phyloP scores from a whole-genome alignment of 1,140 invertebrate genomes.

The Lepidurus couesii region DNA sequence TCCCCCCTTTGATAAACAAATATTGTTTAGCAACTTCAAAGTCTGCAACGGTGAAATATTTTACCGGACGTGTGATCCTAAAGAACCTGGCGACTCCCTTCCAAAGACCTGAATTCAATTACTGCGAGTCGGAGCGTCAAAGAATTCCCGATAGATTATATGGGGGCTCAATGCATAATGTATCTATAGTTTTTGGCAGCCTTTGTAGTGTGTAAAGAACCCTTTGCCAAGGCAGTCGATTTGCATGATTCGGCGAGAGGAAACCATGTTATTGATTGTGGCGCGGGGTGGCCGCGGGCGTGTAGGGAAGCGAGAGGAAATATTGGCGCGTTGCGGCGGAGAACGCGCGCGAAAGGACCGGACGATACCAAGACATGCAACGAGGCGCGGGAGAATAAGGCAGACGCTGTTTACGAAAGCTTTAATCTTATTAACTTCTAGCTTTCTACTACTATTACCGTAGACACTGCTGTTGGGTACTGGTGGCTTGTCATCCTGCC shows the following conservation, averaged over 20 bases:
- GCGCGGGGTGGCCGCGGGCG: not conserved
- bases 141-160: no score
- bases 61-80: not conserved
- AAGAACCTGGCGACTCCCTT: not conserved
- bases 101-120: no score
- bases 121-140: no score
- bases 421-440: not conserved
- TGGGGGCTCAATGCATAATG: no score
- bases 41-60: not conserved
- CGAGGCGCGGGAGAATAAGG: not conserved
- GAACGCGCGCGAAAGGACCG: not conserved
- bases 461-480: not conserved
- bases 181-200: no score
- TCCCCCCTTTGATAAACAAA: not conserved
- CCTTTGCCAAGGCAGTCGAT: not conserved
- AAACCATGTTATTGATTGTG: slow-evolving; percentile 12
- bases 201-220: not conserved
- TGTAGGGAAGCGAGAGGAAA: slow-evolving; percentile 20
- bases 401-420: not conserved
- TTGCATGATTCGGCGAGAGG: slow-evolving; percentile 20
- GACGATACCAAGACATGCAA: not conserved
- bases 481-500: no score
- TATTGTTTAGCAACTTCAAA: slow-evolving; percentile 11
- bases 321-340: slow-evolving; percentile 11
- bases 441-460: not conserved